Conservation (phyloP, 2,797 vertebrate species). For the Xiphophorus birchmanni region DNA sequence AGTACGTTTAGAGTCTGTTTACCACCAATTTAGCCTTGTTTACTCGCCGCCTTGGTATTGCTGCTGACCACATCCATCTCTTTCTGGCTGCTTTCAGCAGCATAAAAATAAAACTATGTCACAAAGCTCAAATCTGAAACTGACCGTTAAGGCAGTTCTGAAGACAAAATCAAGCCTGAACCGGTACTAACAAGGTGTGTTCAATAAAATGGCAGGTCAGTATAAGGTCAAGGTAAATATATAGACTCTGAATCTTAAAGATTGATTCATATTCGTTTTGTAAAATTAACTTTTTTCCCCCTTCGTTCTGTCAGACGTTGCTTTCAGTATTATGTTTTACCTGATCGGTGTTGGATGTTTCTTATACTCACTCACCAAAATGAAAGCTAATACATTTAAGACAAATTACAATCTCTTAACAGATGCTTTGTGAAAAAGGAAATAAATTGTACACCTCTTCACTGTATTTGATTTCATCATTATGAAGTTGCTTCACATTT, state of each 20-base stretch:
- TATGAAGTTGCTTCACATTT: conserved; percentile 15
- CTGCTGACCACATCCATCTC: background rate
- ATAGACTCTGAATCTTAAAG: background rate
- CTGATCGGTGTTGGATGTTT: background rate
- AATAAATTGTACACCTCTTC: background rate
- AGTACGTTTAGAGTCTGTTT: background rate
- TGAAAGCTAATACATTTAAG: background rate
- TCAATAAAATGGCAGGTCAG: background rate
- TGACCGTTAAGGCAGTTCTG: background rate
- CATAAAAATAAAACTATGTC: background rate
- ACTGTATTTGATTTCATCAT: conserved; percentile 16
- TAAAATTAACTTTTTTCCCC: no score
- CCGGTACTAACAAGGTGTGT: background rate
- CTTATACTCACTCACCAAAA: background rate
- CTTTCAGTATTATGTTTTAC: no score
- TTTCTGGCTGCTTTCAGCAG: background rate
- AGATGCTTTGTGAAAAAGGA: background rate
- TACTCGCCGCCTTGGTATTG: background rate
- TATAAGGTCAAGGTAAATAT: background rate
- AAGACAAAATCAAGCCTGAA: background rate
- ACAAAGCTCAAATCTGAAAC: background rate
- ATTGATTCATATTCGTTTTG: no score
- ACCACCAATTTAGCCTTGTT: background rate
- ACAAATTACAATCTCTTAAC: background rate
- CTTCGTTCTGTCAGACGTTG: no score